Evolutionary conservation across 2,113 vertebrate species (phyloP).

Genomic region (Aegithalos caudatus): DNA sequence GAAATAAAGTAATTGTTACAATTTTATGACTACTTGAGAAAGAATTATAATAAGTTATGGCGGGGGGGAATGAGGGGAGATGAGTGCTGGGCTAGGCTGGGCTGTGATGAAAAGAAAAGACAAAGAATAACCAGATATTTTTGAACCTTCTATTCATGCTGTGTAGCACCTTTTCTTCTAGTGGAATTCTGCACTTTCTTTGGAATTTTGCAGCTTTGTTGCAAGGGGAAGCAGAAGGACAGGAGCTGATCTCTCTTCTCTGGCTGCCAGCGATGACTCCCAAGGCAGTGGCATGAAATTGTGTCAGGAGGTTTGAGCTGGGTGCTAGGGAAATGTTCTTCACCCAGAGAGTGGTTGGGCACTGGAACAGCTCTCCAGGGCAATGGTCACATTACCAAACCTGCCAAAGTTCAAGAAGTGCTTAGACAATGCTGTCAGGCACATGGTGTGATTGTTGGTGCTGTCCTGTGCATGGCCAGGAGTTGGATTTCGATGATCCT

Average conservation of each 20-base stretch:
- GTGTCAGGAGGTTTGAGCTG: not conserved
- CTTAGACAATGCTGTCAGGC: fast-evolving
- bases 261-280: not conserved
- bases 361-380: not conserved
- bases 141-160: not conserved
- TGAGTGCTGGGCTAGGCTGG: not conserved
- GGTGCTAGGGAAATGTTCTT: not conserved
- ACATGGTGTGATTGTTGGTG: not conserved
- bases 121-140: not conserved
- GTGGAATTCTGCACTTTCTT: not conserved
- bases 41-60: not conserved
- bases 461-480: not conserved
- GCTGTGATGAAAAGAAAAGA: not conserved
- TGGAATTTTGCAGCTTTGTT: not conserved
- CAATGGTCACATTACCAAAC: not conserved
- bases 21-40: not conserved
- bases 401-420: not conserved
- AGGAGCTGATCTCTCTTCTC: not conserved
- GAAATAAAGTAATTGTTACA: not conserved
- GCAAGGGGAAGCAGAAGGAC: not conserved
- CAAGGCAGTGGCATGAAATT: not conserved
- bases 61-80: too few species aligned
- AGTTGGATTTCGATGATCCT: not conserved
- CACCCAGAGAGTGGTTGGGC: not conserved
- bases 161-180: not conserved